A percentile compares a stretch with the other conserved stretches of the same genome.
Evolutionary conservation across 92 coral and sea anemone genomes (phyloP).

Genomic region (Anthopleura xanthogrammica): DNA sequence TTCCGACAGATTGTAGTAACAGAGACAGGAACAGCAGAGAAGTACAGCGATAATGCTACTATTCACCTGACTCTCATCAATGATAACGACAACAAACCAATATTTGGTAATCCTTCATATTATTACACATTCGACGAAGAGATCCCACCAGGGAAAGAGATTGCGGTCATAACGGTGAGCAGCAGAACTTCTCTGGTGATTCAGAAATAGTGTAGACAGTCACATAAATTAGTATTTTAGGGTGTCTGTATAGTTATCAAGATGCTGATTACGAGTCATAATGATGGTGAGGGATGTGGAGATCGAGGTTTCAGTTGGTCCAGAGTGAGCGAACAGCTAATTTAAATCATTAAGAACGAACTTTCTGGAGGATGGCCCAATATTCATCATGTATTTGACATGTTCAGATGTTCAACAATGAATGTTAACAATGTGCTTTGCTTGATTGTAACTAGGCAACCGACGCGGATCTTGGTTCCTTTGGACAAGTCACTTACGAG

Average conservation of each 20-base stretch:
- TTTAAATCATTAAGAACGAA: too few species aligned
- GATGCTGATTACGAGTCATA: too few species aligned
- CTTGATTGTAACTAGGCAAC: slow-evolving; percentile 58
- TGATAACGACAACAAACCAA: slow-evolving; percentile 76
- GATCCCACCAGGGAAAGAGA: slow-evolving; percentile 32
- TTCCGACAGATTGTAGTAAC: slow-evolving; percentile 57
- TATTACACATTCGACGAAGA: slow-evolving; percentile 69
- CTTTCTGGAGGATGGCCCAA: too few species aligned
- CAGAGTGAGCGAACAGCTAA: too few species aligned
- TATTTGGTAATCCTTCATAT: slow-evolving; percentile 49
- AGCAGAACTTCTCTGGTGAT: too few species aligned
- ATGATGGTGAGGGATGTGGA: too few species aligned
- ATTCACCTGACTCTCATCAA: slow-evolving; percentile 54
- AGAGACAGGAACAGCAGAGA: slow-evolving; percentile 74
- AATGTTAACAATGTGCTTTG: background rate
- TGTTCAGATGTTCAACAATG: too few species aligned
- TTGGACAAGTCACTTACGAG: slow-evolving; percentile 73
- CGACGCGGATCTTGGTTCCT: slow-evolving; percentile 77
- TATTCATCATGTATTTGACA: too few species aligned
- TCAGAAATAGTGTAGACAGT: too few species aligned
- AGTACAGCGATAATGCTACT: slow-evolving; percentile 56
- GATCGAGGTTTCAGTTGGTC: too few species aligned
- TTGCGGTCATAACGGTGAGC: slow-evolving; percentile 71
- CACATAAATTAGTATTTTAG: too few species aligned
- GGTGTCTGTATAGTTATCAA: too few species aligned